Base-by-base conservation (phyloP, 2,797 vertebrate species). In the Macropus fuliginosus region DNA sequence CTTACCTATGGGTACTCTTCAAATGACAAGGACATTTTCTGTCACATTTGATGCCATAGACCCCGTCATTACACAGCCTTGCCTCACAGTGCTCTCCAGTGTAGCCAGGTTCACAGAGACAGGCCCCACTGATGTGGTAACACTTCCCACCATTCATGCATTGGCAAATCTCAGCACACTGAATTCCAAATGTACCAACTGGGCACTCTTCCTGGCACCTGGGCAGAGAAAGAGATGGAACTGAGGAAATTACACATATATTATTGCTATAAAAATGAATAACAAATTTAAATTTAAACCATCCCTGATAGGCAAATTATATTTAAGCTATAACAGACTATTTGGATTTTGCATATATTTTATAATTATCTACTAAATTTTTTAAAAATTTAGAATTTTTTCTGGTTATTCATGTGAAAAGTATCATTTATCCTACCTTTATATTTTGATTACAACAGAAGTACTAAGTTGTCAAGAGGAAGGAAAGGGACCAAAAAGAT, bases 151-250 rank as follows among this genome's bases (percentile, higher is more conserved):
- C 99, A 40, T 99, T 99, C 97, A 98, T 95, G 95, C 99, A 99
- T 89, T 95, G 98, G 96, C 99, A 99, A 9, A 94, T 98, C 98
- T 99, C 98, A 0, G 98, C 97, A 95, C 99, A 99, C 55, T 62
- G 98, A 31, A 98, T 95, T 9, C 99, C 99, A 0, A 99, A 99
- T 46, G 98, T 98, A 9, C 99, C 99, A 55, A 99, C 99, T 0
- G 99, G 99, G 96, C 99, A 99, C 97, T 99, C 98, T 0, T 99
- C 99, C 98, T 99, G 99, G 97, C 99, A 99, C 94, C 99, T 52
- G 89, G 56, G n/a, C 56, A 91, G 0, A 31, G 55, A 92, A 13
- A 92, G 31, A 21, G 90, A 56, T 0, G 28, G 34, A 56, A 46
- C 1, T 62, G n/a, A 66, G 12, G 31, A 34, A 66, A 66, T 11